Conservation (phyloP, 1,140 invertebrate species). For the Tachypleus tridentatus region DNA sequence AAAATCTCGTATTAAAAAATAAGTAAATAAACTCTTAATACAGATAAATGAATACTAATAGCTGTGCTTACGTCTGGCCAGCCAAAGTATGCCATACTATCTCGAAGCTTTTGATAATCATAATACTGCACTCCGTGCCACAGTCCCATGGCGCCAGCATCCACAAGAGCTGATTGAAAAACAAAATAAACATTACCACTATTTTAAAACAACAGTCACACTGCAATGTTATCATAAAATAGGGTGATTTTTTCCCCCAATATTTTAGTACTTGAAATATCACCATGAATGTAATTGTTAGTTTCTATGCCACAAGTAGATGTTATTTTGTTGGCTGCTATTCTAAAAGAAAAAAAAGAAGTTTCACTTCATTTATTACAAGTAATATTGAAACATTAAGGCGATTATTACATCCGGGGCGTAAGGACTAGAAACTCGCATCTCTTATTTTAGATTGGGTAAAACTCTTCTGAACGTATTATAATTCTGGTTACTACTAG, state of each 20-base stretch:
- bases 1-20: too few relatives aligned
- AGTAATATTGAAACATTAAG: too few relatives aligned
- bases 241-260: background rate
- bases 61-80: slow-evolving; percentile 64
- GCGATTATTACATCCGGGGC: too few relatives aligned
- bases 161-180: slow-evolving; percentile 49
- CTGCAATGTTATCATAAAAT: background rate
- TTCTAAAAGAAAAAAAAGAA: too few relatives aligned
- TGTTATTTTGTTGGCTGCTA: background rate
- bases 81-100: slow-evolving; percentile 69
- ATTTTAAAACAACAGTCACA: background rate
- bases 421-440: too few relatives aligned
- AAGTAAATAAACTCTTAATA: too few relatives aligned
- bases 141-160: slow-evolving; percentile 78
- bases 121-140: slow-evolving; percentile 92
- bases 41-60: too few relatives aligned
- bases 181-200: background rate
- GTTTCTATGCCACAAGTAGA: background rate
- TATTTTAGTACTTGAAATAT: background rate
- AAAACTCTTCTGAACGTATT: too few relatives aligned
- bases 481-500: too few relatives aligned
- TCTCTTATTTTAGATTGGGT: too few relatives aligned
- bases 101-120: slow-evolving; percentile 81
- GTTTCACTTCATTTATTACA: too few relatives aligned
- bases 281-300: background rate